Conservation (phyloP, 2,797 vertebrate genomes). For the Tarsius wallacei region DNA sequence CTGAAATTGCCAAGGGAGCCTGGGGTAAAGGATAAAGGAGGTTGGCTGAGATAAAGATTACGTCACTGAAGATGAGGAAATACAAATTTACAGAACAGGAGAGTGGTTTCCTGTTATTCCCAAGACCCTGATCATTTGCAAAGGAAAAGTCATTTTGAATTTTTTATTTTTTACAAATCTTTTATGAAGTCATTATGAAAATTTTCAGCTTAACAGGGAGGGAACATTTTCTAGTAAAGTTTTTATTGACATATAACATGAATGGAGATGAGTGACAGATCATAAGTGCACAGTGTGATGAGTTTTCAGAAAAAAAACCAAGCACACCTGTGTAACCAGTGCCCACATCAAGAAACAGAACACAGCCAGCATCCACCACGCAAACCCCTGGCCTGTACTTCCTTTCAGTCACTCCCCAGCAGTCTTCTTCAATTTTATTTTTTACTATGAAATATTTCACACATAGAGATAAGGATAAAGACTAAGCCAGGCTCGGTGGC, state of each 20-base stretch:
- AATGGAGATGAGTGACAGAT: background rate
- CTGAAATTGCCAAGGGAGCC: background rate
- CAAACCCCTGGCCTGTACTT: background rate
- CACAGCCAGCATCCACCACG: background rate
- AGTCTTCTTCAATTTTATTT: background rate
- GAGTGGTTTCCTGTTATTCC: background rate
- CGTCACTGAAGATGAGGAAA: constrained; percentile 11
- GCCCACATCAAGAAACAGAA: background rate
- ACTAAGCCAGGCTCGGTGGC: too few relatives aligned
- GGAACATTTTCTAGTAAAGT: background rate
- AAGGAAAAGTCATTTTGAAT: constrained; percentile 39
- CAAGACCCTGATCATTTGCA: background rate
- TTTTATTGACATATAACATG: background rate
- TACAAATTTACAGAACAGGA: background rate
- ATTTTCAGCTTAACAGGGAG: background rate
- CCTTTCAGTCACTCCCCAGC: background rate
- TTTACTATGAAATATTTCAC: constrained; percentile 23
- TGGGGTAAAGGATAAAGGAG: background rate
- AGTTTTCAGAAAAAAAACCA: background rate
- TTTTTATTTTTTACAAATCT: constrained; percentile 30
- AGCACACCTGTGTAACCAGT: background rate
- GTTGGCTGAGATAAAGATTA: background rate
- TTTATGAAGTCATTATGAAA: constrained; percentile 46
- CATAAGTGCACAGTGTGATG: background rate
- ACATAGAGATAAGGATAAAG: too few relatives aligned